Conservation (phyloP, 2,113 vertebrate genomes). For the Oryzias curvinotus region DNA sequence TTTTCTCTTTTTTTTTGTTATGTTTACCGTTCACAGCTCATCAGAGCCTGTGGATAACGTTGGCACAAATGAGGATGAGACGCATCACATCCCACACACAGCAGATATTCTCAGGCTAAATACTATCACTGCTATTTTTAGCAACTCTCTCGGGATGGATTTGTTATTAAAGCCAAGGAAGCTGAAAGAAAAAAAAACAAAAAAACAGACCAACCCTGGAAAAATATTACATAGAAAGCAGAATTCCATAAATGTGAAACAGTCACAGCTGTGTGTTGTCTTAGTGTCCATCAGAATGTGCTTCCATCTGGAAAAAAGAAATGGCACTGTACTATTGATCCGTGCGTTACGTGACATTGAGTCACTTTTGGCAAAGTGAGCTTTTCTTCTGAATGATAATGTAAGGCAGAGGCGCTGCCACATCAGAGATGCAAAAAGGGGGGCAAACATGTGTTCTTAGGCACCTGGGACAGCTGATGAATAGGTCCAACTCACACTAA, state of each 20-base stretch:
- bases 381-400: constrained; percentile 25
- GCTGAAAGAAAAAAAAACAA: constrained; percentile 45
- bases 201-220: constrained; percentile 37
- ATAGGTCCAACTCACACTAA: constrained; percentile 63
- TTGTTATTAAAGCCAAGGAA: constrained; percentile 42
- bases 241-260: constrained; percentile 46
- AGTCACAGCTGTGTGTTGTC: constrained; percentile 16
- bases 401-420: constrained; percentile 64
- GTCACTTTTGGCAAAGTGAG: constrained; percentile 29
- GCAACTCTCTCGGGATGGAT: constrained; percentile 40
- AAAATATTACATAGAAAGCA: constrained; percentile 47
- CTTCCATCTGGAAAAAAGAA: constrained; percentile 39
- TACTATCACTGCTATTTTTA: constrained; percentile 27
- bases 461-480: constrained; percentile 63
- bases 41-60: constrained; percentile 62
- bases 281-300: constrained; percentile 69
- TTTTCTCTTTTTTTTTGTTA: constrained; percentile 6
- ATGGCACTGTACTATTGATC: constrained; percentile 13
- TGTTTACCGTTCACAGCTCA: constrained; percentile 64
- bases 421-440: constrained; percentile 34
- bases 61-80: constrained; percentile 61
- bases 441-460: constrained; percentile 35
- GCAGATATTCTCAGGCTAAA: constrained; percentile 49
- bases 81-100: constrained; percentile 52
- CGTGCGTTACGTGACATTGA: no score